These are phyloP conservation scores for Pocillopora verrucosa DNA, from an alignment of 64 coral and sea anemone species.

Conservation along the genomic window DNA sequence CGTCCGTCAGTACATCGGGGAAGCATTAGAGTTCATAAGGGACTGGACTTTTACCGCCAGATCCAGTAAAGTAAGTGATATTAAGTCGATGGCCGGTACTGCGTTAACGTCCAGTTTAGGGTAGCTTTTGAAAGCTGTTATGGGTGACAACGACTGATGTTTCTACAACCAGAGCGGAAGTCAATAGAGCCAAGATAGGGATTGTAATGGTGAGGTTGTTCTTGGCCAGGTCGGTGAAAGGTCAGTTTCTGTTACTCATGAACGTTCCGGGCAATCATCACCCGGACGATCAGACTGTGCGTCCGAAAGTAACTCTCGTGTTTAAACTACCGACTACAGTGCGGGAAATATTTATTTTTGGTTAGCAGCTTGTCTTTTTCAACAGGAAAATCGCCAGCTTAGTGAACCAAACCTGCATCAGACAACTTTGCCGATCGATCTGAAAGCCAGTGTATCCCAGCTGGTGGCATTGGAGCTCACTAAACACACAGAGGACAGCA, in stretches of 20 bases:
- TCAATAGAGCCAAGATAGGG: no score
- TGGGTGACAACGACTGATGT: not conserved
- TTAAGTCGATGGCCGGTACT: not conserved
- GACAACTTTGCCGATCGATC: slow-evolving; percentile 82
- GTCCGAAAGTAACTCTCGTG: no score
- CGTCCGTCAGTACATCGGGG: slow-evolving; percentile 74
- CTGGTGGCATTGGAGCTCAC: slow-evolving; percentile 82
- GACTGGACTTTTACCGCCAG: slow-evolving; percentile 93
- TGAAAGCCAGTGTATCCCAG: slow-evolving; percentile 88
- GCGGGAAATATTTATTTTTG: no score
- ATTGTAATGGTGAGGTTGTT: no score
- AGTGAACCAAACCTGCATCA: slow-evolving; percentile 89
- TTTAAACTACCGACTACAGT: no score
- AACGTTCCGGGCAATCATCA: no score
- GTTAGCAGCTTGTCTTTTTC: not conserved
- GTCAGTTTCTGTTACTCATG: no score
- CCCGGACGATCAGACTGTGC: no score
- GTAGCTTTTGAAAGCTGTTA: not conserved
- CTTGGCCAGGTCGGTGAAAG: no score
- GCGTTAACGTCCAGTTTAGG: not conserved
- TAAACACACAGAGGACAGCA: slow-evolving; percentile 88
- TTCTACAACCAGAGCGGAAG: no score
- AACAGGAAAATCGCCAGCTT: slow-evolving; percentile 85
- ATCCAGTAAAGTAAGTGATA: slow-evolving; percentile 74
- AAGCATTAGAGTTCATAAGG: slow-evolving; percentile 90